These are phyloP conservation scores for Fratercula arctica DNA, from an alignment of 2,797 vertebrate species.

Conservation along the genomic window DNA sequence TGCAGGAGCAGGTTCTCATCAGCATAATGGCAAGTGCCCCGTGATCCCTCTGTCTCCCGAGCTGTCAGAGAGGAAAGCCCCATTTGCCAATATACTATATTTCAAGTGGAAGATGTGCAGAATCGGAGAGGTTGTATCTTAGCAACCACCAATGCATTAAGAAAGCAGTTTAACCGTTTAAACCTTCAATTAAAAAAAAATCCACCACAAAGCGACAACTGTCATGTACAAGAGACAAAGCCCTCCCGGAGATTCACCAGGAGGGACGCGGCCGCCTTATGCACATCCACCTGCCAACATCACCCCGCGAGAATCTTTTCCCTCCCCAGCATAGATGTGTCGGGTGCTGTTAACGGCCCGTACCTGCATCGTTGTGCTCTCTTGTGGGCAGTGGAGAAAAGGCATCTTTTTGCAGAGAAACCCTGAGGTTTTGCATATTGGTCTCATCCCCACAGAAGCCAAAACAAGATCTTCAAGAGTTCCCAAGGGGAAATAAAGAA, in stretches of 20 bases:
- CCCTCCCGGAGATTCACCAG: rapidly evolving
- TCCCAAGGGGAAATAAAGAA: background rate
- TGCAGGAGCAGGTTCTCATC: background rate
- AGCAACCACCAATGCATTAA: conserved; percentile 52
- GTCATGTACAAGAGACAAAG: background rate
- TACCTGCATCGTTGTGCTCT: background rate
- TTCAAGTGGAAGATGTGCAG: conserved; percentile 16
- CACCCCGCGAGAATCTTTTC: rapidly evolving
- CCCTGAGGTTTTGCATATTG: background rate
- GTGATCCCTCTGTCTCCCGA: background rate
- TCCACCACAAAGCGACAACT: background rate
- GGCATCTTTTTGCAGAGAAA: background rate
- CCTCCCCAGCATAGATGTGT: background rate
- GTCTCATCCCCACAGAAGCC: background rate
- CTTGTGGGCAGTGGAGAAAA: background rate
- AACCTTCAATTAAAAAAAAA: conserved; percentile 5
- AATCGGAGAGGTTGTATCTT: conserved; percentile 21
- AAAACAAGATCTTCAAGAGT: background rate
- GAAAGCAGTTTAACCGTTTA: conserved; percentile 27
- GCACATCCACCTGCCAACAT: background rate
- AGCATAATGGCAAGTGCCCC: rapidly evolving
- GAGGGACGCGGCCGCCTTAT: rapidly evolving
- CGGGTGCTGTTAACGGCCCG: background rate
- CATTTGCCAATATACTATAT: background rate
- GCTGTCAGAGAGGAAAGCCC: background rate